A percentile compares a stretch with the other conserved stretches of the same genome.
Evolutionary conservation across 2,888 invertebrate genomes (phyloP).

Genomic region (Lingula anatina): DNA sequence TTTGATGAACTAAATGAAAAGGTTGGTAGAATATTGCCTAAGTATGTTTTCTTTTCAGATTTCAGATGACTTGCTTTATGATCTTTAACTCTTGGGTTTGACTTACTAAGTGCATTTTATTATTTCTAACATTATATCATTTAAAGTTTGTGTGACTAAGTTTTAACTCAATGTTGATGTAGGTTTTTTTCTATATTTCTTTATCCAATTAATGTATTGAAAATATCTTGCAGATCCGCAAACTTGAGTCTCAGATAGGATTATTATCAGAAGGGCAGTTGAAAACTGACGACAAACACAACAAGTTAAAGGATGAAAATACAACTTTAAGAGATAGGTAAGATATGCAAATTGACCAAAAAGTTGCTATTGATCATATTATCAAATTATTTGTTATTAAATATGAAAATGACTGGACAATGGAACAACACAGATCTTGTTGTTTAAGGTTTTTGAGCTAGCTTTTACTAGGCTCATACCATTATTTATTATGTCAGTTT

Average conservation of each 20-base stretch:
- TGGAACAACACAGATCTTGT: too few relatives aligned
- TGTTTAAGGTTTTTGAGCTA: not conserved
- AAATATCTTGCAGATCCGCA: constrained; percentile 76
- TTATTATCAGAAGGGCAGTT: constrained; percentile 82
- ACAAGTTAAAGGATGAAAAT: constrained; percentile 86
- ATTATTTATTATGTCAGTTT: too few relatives aligned
- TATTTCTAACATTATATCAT: too few relatives aligned
- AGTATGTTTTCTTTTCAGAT: not conserved
- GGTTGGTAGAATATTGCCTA: too few relatives aligned
- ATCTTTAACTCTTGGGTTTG: not conserved
- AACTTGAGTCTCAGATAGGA: constrained; percentile 87
- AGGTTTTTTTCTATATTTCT: constrained; percentile 4
- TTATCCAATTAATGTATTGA: too few relatives aligned
- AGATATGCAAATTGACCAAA: constrained; percentile 13
- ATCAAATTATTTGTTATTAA: constrained; percentile 12
- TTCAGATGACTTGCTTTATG: not conserved
- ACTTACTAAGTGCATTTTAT: not conserved
- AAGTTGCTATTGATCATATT: constrained; percentile 9
- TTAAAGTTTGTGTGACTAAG: not conserved
- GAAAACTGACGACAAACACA: constrained; percentile 77
- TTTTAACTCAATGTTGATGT: not conserved
- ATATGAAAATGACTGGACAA: too few relatives aligned
- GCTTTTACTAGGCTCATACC: too few relatives aligned
- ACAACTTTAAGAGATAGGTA: constrained; percentile 75
- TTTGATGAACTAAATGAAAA: constrained; percentile 71